Conservation (phyloP, 1,140 invertebrate species). For the Condylostylus longicornis region DNA sequence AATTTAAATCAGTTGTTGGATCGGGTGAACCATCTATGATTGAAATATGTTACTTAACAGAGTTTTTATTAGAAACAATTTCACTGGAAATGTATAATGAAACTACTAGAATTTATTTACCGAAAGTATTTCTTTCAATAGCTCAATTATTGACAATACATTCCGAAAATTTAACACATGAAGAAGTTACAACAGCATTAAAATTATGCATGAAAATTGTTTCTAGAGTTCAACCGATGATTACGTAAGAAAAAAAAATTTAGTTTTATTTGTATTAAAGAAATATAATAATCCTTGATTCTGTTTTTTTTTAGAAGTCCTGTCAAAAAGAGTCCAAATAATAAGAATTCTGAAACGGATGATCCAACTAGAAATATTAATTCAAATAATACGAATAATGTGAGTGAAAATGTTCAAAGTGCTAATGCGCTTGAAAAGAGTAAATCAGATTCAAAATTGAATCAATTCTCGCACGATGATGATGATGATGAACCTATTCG, state of each 20-base stretch:
- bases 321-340: conserved; percentile 17
- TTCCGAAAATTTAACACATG: conserved; percentile 40
- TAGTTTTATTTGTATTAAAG: not conserved
- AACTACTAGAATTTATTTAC: conserved; percentile 64
- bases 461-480: conserved; percentile 27
- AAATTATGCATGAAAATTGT: conserved; percentile 60
- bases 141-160: conserved; percentile 42
- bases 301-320: conserved; percentile 18
- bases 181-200: conserved; percentile 48
- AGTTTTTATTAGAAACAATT: conserved; percentile 65
- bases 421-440: conserved; percentile 40
- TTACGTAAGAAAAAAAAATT: conserved; percentile 22
- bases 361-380: not conserved
- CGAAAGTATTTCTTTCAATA: conserved; percentile 53
- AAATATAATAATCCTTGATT: too few species aligned
- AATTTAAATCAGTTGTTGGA: conserved; percentile 39
- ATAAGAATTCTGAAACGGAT: conserved; percentile 1
- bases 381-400: not conserved
- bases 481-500: conserved; percentile 31
- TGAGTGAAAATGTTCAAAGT: not conserved
- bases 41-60: conserved; percentile 55
- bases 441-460: conserved; percentile 47
- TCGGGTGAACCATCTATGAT: conserved; percentile 42
- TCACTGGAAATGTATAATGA: conserved; percentile 66
- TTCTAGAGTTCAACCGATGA: conserved; percentile 55